Conservation (phyloP, 1,140 invertebrate species). For the Pogonognathellus flavescens region DNA sequence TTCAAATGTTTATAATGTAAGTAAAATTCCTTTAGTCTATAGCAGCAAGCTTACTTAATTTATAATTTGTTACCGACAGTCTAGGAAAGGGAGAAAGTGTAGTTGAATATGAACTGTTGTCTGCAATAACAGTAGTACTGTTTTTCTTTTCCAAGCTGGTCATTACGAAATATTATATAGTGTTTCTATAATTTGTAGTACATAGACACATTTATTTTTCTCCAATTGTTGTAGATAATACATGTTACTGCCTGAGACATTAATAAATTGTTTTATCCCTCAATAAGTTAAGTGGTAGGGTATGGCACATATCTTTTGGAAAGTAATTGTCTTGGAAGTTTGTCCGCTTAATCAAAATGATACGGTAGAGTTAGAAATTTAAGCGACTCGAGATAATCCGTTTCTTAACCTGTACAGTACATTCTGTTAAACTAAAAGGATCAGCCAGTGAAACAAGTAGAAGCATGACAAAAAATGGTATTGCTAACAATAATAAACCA, state of each 20-base stretch:
- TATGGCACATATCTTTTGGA: neutral
- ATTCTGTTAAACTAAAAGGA: neutral
- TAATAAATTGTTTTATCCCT: neutral
- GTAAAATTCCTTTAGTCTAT: no score
- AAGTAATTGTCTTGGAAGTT: constrained; percentile 26
- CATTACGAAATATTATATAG: no score
- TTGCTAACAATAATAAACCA: constrained; percentile 37
- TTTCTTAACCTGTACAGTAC: neutral
- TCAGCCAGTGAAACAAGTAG: no score
- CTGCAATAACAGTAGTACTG: no score
- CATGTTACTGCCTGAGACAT: neutral
- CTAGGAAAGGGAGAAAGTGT: no score
- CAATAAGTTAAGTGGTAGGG: neutral
- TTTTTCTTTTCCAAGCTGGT: no score
- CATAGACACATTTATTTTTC: neutral
- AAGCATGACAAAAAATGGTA: constrained; percentile 40
- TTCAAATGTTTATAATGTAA: no score
- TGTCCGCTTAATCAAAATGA: constrained; percentile 44
- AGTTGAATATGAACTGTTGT: no score
- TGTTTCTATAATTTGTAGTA: neutral
- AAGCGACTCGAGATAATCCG: neutral
- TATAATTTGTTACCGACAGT: no score
- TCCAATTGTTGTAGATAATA: no score
- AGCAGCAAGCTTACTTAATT: no score
- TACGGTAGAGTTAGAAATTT: constrained; percentile 33